phyloP scores from a whole-genome alignment of 64 coral and sea anemone species.

The Cladopsammia gracilis region DNA sequence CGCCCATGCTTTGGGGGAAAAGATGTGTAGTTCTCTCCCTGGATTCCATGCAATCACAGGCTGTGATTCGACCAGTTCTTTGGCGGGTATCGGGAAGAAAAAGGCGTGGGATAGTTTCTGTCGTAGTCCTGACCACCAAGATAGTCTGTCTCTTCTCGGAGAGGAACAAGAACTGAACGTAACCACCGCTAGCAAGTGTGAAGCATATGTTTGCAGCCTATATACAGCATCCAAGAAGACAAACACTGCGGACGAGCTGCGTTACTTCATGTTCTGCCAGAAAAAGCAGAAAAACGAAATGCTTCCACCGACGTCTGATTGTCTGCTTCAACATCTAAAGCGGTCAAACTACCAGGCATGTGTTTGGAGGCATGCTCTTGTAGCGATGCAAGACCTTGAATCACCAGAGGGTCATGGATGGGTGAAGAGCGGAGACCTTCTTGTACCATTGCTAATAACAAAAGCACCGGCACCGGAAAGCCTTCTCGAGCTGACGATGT shows the following conservation, averaged over 20 bases:
- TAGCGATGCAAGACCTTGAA: too few species aligned
- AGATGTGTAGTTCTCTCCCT: constrained; percentile 48
- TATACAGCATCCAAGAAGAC: constrained; percentile 60
- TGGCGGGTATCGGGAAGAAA: constrained; percentile 40
- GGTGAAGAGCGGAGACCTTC: constrained; percentile 1
- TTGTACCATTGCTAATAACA: constrained; percentile 40
- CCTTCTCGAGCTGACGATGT: constrained; percentile 57
- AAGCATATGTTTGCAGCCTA: constrained; percentile 50
- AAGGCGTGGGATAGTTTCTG: constrained; percentile 18
- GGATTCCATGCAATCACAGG: constrained; percentile 73
- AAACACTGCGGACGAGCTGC: constrained; percentile 35
- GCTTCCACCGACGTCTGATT: constrained; percentile 62
- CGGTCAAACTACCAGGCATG: constrained; percentile 54
- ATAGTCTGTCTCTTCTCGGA: constrained; percentile 31
- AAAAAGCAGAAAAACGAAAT: too few species aligned
- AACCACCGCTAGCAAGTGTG: constrained; percentile 28
- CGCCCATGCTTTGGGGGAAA: constrained; percentile 26
- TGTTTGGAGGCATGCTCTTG: constrained; percentile 53
- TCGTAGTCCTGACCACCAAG: neutral
- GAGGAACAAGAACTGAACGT: constrained; percentile 28
- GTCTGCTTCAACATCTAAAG: constrained; percentile 67
- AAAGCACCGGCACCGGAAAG: constrained; percentile 46
- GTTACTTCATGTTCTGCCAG: constrained; percentile 60
- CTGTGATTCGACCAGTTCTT: constrained; percentile 77
- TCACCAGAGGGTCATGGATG: too few species aligned